Evolutionary conservation across 2,888 invertebrate species (phyloP).

Genomic region (Drosophila affinis): DNA sequence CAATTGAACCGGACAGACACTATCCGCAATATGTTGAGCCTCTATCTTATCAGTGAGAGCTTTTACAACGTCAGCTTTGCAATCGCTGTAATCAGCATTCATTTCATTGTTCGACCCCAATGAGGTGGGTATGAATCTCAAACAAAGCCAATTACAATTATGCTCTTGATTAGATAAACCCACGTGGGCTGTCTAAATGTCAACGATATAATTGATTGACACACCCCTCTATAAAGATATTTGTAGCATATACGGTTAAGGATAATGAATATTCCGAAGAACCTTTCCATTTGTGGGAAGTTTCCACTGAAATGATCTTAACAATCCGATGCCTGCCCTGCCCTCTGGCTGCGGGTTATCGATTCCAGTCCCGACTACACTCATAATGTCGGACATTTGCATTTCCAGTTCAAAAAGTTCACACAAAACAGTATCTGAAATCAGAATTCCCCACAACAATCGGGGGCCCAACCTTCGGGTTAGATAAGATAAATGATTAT

Average conservation of each 20-base stretch:
- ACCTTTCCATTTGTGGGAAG: no score
- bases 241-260: no score
- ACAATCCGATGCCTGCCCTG: no score
- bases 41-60: conserved; percentile 20
- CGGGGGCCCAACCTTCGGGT: not conserved
- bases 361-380: not conserved
- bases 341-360: no score
- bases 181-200: conserved; percentile 14
- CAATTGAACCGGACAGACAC: not conserved
- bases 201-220: conserved; percentile 10
- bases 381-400: not conserved
- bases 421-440: not conserved
- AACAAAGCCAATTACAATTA: conserved; percentile 55
- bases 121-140: conserved; percentile 19
- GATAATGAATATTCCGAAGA: no score
- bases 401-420: not conserved
- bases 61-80: conserved; percentile 1
- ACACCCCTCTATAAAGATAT: conserved; percentile 34
- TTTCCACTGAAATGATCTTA: not conserved
- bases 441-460: conserved; percentile 3
- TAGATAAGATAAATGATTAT: conserved; percentile 16
- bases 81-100: conserved; percentile 54
- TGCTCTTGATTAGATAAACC: conserved; percentile 54
- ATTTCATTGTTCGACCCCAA: conserved; percentile 39
- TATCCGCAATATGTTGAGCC: not conserved